Conservation (phyloP, 1,140 invertebrate genomes). For the Hydropsyche tenuis region DNA sequence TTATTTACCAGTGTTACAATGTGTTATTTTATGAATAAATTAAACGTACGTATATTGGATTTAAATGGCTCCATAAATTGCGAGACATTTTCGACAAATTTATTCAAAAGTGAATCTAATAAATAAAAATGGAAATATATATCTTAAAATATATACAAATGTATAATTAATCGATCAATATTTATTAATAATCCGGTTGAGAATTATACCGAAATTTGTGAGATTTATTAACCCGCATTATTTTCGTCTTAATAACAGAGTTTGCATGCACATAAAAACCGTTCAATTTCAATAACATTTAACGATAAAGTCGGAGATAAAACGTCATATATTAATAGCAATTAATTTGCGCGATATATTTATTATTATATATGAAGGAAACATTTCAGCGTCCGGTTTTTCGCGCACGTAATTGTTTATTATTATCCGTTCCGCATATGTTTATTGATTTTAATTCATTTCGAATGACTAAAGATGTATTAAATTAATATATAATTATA, state of each 20-base stretch:
- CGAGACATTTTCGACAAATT: too few relatives aligned
- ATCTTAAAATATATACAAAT: not conserved
- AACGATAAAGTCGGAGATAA: not conserved
- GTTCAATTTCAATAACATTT: slow-evolving; percentile 10
- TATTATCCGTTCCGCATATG: slow-evolving; percentile 7
- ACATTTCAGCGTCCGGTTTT: not conserved
- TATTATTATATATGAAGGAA: not conserved
- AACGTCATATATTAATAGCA: not conserved
- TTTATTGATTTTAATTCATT: not conserved
- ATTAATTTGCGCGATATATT: slow-evolving; percentile 10
- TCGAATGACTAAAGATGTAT: too few relatives aligned
- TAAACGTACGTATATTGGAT: too few relatives aligned
- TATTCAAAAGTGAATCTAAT: too few relatives aligned
- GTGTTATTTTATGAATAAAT: too few relatives aligned
- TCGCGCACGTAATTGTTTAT: slow-evolving; percentile 8
- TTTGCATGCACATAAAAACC: not conserved
- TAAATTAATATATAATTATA: too few relatives aligned
- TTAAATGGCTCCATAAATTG: too few relatives aligned
- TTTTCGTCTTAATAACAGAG: slow-evolving; percentile 6
- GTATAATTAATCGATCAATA: not conserved
- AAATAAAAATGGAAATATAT: too few relatives aligned
- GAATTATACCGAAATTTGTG: not conserved
- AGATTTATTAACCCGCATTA: not conserved
- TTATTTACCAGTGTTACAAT: too few relatives aligned
- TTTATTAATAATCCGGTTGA: not conserved